Evolutionary conservation across 2,888 invertebrate genomes (phyloP), one percentile per base, ranked within the genome.

Genomic region (Stenchaetothrips biformis): DNA sequence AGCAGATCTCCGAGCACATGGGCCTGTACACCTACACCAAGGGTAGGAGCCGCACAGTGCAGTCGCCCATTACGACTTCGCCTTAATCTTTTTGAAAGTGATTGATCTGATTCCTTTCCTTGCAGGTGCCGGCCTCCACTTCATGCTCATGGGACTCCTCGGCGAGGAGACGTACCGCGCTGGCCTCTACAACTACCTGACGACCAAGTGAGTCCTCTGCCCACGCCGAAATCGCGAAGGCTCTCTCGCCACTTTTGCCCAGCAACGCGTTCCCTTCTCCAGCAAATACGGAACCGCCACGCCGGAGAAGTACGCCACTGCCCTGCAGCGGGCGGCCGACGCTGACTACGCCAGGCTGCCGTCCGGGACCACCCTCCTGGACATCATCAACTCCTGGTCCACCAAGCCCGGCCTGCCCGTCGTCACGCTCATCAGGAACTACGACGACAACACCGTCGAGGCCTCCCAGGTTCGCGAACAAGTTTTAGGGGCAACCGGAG

Each of bases 111-210:
- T 16, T 1, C 53, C 13, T 67, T 82, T 82, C 79, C 25, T 83
- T 84, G 13, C 82, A 89, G 91, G 93, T 67, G 91, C 93, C 0
- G 90, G 92, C 8, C 87, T 94, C 3, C 89, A 94, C 81, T 88
- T 92, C 82, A 94, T 94, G 94, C 89, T 94, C 87, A 89, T 90
- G 83, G 89, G 91, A 82, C 91, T 92, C 84, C 88, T 94, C 16
- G 93, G 93, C 0, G 90, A 91, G 83, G 87, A 87, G 47, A 88
- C 89, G 0, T 91, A 92, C 85, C 88, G 88, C 80, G 84, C 85
- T 16, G 90, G 90, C 7, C 85, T 91, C 1, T 88, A 87, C 48
- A 88, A 89, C 82, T 89, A 89, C 83, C 85, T 92, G 53, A 86
- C 87, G 37, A 86, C 85, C 9, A 25, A 74, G 67, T 74, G 11